phyloP scores from a whole-genome alignment of 1,140 invertebrate genomes.

The Lanistes nyassanus region DNA sequence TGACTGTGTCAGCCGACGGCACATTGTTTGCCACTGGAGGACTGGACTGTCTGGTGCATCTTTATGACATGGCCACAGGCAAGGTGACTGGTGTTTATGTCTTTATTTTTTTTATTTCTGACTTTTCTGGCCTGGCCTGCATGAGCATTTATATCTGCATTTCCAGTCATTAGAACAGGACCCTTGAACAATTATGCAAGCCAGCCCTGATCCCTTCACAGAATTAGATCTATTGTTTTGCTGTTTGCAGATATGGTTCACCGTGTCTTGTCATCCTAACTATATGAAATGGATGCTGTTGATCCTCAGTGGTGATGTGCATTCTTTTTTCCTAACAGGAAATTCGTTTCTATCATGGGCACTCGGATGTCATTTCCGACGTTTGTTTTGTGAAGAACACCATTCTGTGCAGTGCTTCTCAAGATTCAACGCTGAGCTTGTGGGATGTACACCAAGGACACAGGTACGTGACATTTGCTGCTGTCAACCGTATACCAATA shows the following conservation, averaged over 20 bases:
- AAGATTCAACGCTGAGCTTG: constrained; percentile 57
- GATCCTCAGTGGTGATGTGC: neutral
- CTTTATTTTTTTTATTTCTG: too few relatives aligned
- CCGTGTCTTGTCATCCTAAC: too few relatives aligned
- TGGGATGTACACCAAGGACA: constrained; percentile 63
- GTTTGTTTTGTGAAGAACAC: constrained; percentile 61
- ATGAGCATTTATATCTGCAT: too few relatives aligned
- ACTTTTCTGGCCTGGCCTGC: too few relatives aligned
- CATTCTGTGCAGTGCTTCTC: constrained; percentile 60
- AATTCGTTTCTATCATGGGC: constrained; percentile 57
- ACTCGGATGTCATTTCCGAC: constrained; percentile 59
- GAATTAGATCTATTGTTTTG: too few relatives aligned
- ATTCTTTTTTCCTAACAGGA: constrained; percentile 46
- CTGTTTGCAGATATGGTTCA: too few relatives aligned
- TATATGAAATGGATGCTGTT: neutral
- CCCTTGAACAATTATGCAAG: too few relatives aligned
- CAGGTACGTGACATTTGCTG: constrained; percentile 44
- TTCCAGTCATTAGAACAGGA: too few relatives aligned
- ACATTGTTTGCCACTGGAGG: constrained; percentile 59
- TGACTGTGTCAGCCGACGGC: constrained; percentile 54
- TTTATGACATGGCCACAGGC: constrained; percentile 58
- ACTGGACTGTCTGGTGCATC: constrained; percentile 55
- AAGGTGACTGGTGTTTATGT: constrained; percentile 58
- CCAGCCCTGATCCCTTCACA: too few relatives aligned
- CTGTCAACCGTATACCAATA: too few relatives aligned